Percentiles rank a stretch among this genome's conserved stretches.
Conservation (phyloP, 1,140 invertebrate genomes). For the Calosoma granatense region DNA sequence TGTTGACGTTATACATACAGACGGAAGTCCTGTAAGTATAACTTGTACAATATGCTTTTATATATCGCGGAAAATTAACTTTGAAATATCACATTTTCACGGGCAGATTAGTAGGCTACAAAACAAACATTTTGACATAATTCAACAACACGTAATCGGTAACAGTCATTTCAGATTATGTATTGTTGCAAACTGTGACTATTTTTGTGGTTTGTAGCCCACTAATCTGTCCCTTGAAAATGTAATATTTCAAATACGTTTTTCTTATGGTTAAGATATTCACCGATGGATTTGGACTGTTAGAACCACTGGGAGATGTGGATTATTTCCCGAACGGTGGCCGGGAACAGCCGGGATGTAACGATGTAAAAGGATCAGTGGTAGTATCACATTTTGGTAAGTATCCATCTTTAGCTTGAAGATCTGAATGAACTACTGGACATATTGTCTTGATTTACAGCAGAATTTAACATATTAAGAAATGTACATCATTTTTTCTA, state of each 20-base stretch:
- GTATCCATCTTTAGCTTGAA: neutral
- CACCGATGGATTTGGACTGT: slow-evolving; percentile 33
- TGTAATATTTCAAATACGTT: too few relatives aligned
- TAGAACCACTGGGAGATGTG: slow-evolving; percentile 41
- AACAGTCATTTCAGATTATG: too few relatives aligned
- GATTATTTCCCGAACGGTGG: slow-evolving; percentile 71
- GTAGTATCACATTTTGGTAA: slow-evolving; percentile 31
- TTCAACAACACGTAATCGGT: too few relatives aligned
- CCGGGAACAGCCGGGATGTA: slow-evolving; percentile 57
- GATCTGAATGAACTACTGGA: neutral
- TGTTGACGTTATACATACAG: slow-evolving; percentile 81
- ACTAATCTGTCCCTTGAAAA: too few relatives aligned
- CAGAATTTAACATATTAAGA: neutral
- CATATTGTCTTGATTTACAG: neutral
- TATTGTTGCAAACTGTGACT: too few relatives aligned
- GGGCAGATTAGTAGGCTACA: too few relatives aligned
- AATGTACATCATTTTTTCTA: slow-evolving; percentile 1
- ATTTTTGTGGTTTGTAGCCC: too few relatives aligned
- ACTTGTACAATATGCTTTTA: too few relatives aligned
- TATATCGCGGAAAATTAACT: too few relatives aligned
- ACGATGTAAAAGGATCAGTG: slow-evolving; percentile 29
- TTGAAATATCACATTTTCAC: too few relatives aligned
- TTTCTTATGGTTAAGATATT: slow-evolving; percentile 25
- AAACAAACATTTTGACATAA: too few relatives aligned
- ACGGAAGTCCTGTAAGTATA: slow-evolving; percentile 47